Evolutionary conservation across 37 sponge, comb jelly and placozoan species (phyloP), one percentile per base, ranked within the genome.

Genomic region (Cliona cf. orientalis): DNA sequence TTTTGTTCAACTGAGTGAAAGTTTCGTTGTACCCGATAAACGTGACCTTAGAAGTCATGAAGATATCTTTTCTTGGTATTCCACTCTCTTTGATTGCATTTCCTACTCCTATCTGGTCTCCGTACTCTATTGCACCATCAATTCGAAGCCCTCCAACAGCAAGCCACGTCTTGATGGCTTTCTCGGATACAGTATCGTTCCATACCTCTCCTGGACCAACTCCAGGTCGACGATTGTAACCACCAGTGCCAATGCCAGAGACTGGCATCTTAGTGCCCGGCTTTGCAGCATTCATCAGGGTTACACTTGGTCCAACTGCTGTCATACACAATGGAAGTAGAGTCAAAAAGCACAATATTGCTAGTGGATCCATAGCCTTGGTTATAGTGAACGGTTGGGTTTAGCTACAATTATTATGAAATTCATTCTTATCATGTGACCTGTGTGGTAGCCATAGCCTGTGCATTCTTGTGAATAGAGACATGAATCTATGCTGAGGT

Each of bases 61-160:
- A 43, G 11, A 84, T 38, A 22, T 84, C 84, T 26, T 75, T 41
- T 35, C 84, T 12, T 19, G 76, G 65, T n/a, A 84, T 49, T 73
- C 56, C 56, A 26, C 74, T 73, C 28, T 25, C 57, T 49, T 49
- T 45, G 6, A 73, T 29, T 29, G 74, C 74, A 17, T 46, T 9
- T 44, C 56, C 74, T 5, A 73, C 56, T 21, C 74, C 74, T 25
- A 26, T 7, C 34, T 73, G 74, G 25, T 73, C 56, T 37, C 74
- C 57, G 28, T 73, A 73, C 26, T 33, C 56, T 46, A 73, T 26
- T 17, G 74, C n/a, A 5, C 32, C 57, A 26, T 73, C 74, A 32
- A 73, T 73, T 9, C 74, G 74, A 5, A 53, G 55, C 9, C 74
- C 74, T 43, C 74, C 74, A 6, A 73, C 56, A 9, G 9, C 25